These are phyloP conservation scores for Cremastinae sp. DNA, from an alignment of 2,888 invertebrate genomes.

Conservation along the genomic window DNA sequence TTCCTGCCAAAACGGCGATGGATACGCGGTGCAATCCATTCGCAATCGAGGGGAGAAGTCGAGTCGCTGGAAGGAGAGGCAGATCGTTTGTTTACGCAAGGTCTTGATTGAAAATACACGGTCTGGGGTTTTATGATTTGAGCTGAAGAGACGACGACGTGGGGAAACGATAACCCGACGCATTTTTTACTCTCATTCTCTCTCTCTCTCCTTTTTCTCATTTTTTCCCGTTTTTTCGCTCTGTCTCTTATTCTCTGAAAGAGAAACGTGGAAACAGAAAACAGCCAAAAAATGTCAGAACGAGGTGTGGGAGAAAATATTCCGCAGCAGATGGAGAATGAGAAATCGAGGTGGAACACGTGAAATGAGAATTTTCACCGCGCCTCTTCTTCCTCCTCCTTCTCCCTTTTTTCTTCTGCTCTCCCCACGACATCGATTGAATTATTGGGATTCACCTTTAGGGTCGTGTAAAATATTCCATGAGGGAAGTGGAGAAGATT, in stretches of 20 bases:
- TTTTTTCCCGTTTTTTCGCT: neutral
- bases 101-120: conserved; percentile 70
- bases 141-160: conserved; percentile 48
- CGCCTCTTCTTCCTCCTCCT: conserved; percentile 13
- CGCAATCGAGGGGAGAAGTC: conserved; percentile 14
- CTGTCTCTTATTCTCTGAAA: too few species aligned
- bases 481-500: conserved; percentile 12
- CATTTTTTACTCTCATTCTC: neutral
- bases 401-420: conserved; percentile 1
- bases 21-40: conserved; percentile 24
- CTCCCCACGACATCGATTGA: conserved; percentile 35
- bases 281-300: conserved; percentile 25
- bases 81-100: conserved; percentile 66
- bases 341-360: conserved; percentile 41
- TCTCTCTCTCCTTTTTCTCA: conserved; percentile 2
- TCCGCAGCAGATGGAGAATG: conserved; percentile 26
- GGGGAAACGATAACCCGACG: conserved; percentile 5
- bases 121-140: conserved; percentile 64
- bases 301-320: conserved; percentile 31
- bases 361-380: conserved; percentile 43
- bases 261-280: conserved; percentile 1
- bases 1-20: conserved; percentile 44
- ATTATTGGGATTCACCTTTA: conserved; percentile 41
- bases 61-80: conserved; percentile 4
- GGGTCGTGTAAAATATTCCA: conserved; percentile 44